Base-by-base conservation (phyloP, 1,140 invertebrate genomes). In the Formica exsecta region DNA sequence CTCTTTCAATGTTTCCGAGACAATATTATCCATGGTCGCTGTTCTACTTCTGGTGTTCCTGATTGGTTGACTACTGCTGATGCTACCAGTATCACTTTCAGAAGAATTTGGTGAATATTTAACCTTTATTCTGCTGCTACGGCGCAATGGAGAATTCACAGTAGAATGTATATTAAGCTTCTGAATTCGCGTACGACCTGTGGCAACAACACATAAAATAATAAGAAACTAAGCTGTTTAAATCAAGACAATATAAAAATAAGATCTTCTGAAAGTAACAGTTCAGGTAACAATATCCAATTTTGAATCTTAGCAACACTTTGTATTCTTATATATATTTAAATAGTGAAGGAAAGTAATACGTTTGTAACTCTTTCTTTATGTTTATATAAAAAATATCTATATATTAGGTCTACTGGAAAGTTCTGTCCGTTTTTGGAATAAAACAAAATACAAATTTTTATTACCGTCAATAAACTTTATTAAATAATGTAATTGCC, bases 71-170 rank as follows among this genome's bases (percentile, higher is more conserved):
- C 11, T 44, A 73, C 5, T 87, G 54, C 22, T 77, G 38, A 77
- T 29, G 57, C 32, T 80, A 57, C 68, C 76, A 0, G 19, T 51
- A 8, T 93, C 91, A 38, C 86, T 90, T n/a, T 80, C 51, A 65
- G 62, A 8, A 0, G 89, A 91, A 29, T 89, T 90, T 7, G 92
- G 90, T 1, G 92, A 92, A 44, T 86, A 89, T n/a, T 68, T 89
- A 71, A 64, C 54, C 57, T 86, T 92, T n/a, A 66, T 91, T 71
- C 92, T 91, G 3, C 81, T 89, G 9, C 92, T 94, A 7, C 92
- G 86, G 13, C 93, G 90, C 11, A 92, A 36, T 11, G 93, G 92
- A 25, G 92, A 93, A 77, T 92, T 89, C 6, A 81, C 44, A 0
- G 77, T 41, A n/a, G 79, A 32, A 7, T 36, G 79, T 32, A 9